Evolutionary conservation across 1,140 invertebrate species (phyloP), one percentile per base, ranked within the genome.

Genomic region (Psix sp.): DNA sequence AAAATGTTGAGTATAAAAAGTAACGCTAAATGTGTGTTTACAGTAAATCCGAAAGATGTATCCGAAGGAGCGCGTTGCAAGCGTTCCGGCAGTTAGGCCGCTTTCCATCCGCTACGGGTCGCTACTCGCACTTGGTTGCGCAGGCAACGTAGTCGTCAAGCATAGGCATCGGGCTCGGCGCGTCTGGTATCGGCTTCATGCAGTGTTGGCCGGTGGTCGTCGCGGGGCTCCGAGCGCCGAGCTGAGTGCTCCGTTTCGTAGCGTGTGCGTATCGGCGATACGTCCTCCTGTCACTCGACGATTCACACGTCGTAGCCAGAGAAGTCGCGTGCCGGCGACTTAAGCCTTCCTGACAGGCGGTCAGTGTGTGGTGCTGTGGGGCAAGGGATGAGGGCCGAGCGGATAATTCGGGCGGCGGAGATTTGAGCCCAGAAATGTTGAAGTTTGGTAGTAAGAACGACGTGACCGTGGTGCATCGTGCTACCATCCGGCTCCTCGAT

Each of bases 401-500:
- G 62, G 72, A 72, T 80, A 79, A 82, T 80, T 80, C 76, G 72
- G 77, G 65, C 77, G 81, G 49, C 80, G 73, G 42, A 43, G 72
- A 81, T 77, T 78, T 82, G 76, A 81, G 76, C 77, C 56, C 77
- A 81, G 78, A 66, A 86, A 93, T 93, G 92, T 89, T 93, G 85
- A 91, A 92, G 82, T 91, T 93, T 86, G 91, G 91, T 72, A 92
- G 91, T 78, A 93, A 94, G 89, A 94, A 92, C 88, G 94, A 96
- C 88, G 89, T 92, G 76, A 93, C 92, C 84, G 90, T 94, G 89
- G 93, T 95, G 86, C 95, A 95, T 89, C 96, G 96, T 89, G 97
- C 96, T 88, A 97, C 95, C 70, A 93, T 99, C 70, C 91, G 96
- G 78, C 91, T 98, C 71, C 89, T 98, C 76, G 96, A 98, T 87